Evolutionary conservation across 2,113 vertebrate species (phyloP).

Genomic region (Puma concolor): DNA sequence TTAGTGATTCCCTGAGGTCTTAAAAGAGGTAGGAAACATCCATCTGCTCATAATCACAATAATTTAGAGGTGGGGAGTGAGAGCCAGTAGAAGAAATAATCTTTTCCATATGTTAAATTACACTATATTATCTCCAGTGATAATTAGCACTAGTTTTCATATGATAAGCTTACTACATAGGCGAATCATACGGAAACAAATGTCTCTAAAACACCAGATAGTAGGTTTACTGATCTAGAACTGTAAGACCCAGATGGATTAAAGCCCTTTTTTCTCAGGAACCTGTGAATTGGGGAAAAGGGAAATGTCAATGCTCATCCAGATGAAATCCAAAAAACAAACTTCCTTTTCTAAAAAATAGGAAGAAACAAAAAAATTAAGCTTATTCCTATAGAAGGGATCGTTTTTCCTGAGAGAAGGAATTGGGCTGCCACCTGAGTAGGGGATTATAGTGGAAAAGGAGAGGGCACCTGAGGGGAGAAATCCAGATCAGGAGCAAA

Average conservation of each 20-base stretch:
- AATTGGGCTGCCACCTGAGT: neutral
- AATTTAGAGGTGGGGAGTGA: neutral
- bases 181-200: neutral
- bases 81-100: neutral
- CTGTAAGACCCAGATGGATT: neutral
- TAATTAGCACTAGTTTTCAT: neutral
- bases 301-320: neutral
- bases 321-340: neutral
- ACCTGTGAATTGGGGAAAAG: neutral
- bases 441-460: neutral
- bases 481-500: neutral
- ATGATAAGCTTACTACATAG: neutral
- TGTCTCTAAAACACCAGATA: neutral
- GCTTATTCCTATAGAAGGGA: neutral
- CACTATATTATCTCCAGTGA: neutral
- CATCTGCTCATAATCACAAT: neutral
- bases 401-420: neutral
- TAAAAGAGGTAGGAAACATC: neutral
- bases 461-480: neutral
- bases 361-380: neutral
- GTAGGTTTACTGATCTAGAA: neutral
- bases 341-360: neutral
- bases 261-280: neutral
- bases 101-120: neutral
- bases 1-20: neutral